Conservation (phyloP, 2,113 vertebrate genomes). For the Motacilla alba region DNA sequence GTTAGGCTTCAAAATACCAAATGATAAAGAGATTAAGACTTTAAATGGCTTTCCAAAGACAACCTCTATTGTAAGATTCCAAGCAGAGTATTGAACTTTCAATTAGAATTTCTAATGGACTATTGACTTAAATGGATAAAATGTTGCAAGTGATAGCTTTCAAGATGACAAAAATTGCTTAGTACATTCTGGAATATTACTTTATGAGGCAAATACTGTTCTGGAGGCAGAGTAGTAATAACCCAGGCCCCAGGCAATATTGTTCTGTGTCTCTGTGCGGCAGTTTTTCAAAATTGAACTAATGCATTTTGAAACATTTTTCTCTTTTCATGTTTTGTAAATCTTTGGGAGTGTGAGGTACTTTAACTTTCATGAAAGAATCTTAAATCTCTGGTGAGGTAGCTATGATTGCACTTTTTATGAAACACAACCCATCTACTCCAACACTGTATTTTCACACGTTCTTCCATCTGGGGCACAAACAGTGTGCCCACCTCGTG, state of each 20-base stretch:
- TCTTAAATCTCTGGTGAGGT: constrained; percentile 45
- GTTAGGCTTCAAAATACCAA: constrained; percentile 96
- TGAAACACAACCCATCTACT: constrained; percentile 55
- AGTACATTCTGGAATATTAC: constrained; percentile 76
- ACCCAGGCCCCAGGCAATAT: constrained; percentile 47
- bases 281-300: constrained; percentile 60
- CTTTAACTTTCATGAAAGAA: constrained; percentile 58
- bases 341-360: constrained; percentile 44
- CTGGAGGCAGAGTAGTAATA: constrained; percentile 61
- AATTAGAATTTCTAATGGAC: constrained; percentile 97
- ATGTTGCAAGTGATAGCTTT: constrained; percentile 85
- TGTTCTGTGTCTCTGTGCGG: constrained; percentile 24
- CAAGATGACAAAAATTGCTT: constrained; percentile 83
- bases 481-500: not conserved
- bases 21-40: constrained; percentile 97
- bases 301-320: constrained; percentile 56
- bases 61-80: constrained; percentile 86
- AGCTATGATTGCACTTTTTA: constrained; percentile 34
- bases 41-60: constrained; percentile 94
- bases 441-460: not conserved
- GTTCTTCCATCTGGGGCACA: not conserved
- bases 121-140: constrained; percentile 96
- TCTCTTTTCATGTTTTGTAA: constrained; percentile 62
- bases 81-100: constrained; percentile 91
- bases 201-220: constrained; percentile 65